Evolutionary conservation across 2,888 invertebrate genomes (phyloP), one percentile per base, ranked within the genome.

Genomic region (Autographa gamma): DNA sequence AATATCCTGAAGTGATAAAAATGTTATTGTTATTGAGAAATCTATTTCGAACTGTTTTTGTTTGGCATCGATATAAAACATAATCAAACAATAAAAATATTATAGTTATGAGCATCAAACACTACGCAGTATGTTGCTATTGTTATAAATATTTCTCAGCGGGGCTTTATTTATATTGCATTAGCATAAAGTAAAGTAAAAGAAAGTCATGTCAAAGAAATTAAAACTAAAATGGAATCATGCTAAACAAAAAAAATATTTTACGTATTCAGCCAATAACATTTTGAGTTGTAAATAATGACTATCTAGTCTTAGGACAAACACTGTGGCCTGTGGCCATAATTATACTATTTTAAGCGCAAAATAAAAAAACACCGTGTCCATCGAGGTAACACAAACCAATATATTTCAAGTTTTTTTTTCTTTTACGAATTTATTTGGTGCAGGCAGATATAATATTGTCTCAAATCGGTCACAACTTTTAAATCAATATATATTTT

Each of bases 1-100:
- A 16, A 43, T 48, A 61, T 58, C 54, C 41, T 48, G 52, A 66
- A 60, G 38, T 32, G 67, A 79, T 74, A 79, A 66, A 71, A 79
- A 68, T 71, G 63, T 74, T 79, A 79, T 79, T 74, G 70, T 79
- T 65, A 59, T 66, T 68, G 65, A 54, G 34, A 67, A 79, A 63
- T 68, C 63, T 71, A 75, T 79, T 79, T 70, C 31, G 4, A 56
- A 52, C 9, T 48, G 11, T 64, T 74, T 31, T 32, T 32, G 56
- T 70, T 78, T 66, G 58, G 41, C 13, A 62, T 77, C n/a, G 16
- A n/a, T 54, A 14, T 11, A 19, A 11, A 25, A 19, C 19, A 56
- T 19, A 56, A 56, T 25, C 19, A 2, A 14, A 32, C 60, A 58
- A 67, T n/a, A 67, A 56, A 59, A 32, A 48, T 48, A 48, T 48